Conservation (phyloP, 2,113 vertebrate species). For the Chrysemys picta region DNA sequence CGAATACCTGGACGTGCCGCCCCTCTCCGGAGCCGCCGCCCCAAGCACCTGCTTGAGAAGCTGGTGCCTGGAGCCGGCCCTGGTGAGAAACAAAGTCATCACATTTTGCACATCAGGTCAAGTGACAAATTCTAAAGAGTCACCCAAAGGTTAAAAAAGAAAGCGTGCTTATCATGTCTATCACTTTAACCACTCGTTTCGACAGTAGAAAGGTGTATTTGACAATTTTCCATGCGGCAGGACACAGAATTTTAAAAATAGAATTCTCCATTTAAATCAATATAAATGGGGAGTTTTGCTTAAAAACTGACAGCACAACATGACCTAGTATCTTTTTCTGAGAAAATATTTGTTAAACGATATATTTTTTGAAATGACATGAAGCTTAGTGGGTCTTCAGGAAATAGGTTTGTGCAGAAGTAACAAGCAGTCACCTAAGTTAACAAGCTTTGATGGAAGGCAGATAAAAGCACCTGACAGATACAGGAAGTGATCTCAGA, state of each 20-base stretch:
- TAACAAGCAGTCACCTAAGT: background rate
- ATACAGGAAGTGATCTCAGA: background rate
- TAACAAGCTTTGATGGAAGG: background rate
- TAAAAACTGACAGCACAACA: background rate
- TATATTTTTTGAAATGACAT: background rate
- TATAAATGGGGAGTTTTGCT: background rate
- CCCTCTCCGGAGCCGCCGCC: too few relatives aligned
- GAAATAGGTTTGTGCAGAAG: background rate
- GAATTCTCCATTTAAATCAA: background rate
- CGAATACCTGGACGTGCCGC: too few relatives aligned
- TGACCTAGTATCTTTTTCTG: background rate
- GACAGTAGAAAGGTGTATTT: background rate
- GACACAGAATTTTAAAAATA: background rate
- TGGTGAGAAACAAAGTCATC: background rate
- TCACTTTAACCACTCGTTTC: background rate
- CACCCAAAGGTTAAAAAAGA: background rate
- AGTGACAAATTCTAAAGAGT: background rate
- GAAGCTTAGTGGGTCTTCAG: background rate
- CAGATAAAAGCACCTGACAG: background rate
- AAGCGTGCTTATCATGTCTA: background rate
- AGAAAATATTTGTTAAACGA: slow-evolving; percentile 12
- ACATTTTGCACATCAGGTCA: background rate
- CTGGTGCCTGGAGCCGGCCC: too few relatives aligned
- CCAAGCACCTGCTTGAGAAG: too few relatives aligned
- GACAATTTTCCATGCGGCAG: background rate